Conservation (phyloP, 2,797 vertebrate genomes). For the Lacerta bilineata region DNA sequence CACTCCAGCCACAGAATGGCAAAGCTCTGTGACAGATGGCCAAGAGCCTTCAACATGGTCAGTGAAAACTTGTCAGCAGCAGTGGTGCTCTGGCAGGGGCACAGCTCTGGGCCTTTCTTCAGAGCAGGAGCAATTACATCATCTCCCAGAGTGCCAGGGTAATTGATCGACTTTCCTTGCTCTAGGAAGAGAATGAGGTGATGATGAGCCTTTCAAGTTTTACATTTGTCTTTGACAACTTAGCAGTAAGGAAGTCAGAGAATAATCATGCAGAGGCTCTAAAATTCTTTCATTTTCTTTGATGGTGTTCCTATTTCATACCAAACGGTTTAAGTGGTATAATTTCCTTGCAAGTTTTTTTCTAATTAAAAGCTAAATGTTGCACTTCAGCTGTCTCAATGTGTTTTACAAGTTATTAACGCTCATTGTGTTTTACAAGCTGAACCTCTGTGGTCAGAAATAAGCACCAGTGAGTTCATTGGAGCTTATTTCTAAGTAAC, state of each 20-base stretch:
- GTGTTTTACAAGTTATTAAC: too few species aligned
- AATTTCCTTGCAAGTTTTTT: too few species aligned
- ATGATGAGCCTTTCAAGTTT: background rate
- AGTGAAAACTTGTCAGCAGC: background rate
- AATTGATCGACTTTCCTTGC: background rate
- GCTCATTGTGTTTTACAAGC: too few species aligned
- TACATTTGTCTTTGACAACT: background rate
- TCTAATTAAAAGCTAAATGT: too few species aligned
- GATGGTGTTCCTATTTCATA: too few species aligned
- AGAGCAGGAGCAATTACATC: background rate
- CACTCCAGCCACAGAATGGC: background rate
- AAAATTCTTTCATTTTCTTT: background rate
- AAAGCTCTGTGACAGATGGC: background rate
- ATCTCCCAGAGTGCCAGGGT: background rate
- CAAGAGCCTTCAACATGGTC: background rate
- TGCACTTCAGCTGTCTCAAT: too few species aligned
- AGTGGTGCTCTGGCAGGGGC: too few species aligned
- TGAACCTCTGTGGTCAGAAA: too few species aligned
- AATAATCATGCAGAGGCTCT: background rate
- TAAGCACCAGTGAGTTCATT: too few species aligned
- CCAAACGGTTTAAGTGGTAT: too few species aligned
- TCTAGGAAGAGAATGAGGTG: background rate
- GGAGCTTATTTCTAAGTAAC: too few species aligned
- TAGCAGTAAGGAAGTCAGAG: background rate
- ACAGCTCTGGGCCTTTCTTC: background rate